These are phyloP conservation scores for Otolemur crassicaudatus DNA, from an alignment of 2,797 vertebrate genomes.

Conservation along the genomic window DNA sequence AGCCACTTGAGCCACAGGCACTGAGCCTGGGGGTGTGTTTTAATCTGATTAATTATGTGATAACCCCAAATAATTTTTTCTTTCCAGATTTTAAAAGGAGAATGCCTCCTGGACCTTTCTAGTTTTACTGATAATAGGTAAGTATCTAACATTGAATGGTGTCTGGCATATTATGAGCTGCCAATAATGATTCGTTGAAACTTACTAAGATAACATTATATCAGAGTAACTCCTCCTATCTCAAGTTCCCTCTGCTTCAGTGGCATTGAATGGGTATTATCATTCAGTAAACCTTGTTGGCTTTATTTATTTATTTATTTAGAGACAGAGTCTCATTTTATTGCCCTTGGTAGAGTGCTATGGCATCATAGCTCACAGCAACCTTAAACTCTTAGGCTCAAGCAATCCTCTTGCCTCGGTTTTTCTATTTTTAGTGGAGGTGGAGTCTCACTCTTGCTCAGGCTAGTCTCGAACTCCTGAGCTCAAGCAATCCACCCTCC, in stretches of 20 bases:
- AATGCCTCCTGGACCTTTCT: constrained; percentile 93
- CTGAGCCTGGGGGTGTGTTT: neutral
- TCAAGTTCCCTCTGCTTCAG: constrained; percentile 33
- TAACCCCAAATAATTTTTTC: constrained; percentile 65
- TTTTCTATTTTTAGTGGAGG: no score
- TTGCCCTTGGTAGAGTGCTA: no score
- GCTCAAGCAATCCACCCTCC: no score
- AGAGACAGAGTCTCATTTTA: no score
- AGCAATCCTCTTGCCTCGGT: no score
- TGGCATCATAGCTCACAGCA: no score
- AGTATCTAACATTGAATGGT: constrained; percentile 64
- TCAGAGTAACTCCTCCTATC: constrained; percentile 4
- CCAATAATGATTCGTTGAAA: constrained; percentile 27
- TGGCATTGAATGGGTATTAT: neutral
- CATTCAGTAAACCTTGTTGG: constrained; percentile 26
- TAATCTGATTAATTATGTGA: constrained; percentile 55
- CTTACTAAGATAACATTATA: constrained; percentile 56
- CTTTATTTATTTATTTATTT: neutral
- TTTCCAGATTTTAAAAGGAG: constrained; percentile 95
- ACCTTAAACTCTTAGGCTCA: no score
- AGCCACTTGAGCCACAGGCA: no score
- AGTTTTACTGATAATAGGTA: constrained; percentile 98
- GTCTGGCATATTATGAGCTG: neutral
- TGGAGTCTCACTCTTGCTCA: no score
- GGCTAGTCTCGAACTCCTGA: no score